phyloP scores from a whole-genome alignment of 2,797 vertebrate species.

The Smutsia temminckii region DNA sequence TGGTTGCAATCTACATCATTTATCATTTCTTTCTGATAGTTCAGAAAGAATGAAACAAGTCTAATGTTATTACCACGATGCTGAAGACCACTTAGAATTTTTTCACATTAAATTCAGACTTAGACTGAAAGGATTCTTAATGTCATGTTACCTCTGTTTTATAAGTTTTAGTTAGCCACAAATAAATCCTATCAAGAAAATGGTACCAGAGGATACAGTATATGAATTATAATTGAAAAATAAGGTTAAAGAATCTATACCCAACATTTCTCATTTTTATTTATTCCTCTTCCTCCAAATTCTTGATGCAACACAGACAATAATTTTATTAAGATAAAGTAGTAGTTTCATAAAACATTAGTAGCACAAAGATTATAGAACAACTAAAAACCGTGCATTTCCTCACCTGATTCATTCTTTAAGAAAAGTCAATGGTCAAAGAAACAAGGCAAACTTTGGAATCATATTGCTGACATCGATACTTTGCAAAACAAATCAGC shows the following conservation, averaged over 20 bases:
- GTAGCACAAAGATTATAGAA: neutral
- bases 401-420: neutral
- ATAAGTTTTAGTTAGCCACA: neutral
- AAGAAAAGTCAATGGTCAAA: neutral
- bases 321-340: neutral
- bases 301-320: neutral
- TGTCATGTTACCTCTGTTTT: neutral
- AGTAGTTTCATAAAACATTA: neutral
- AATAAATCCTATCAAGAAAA: neutral
- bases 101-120: neutral
- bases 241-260: neutral
- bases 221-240: neutral
- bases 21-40: neutral
- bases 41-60: neutral
- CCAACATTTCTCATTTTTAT: neutral
- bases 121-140: neutral
- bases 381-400: neutral
- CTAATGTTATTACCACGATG: neutral
- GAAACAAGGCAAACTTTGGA: neutral
- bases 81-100: neutral
- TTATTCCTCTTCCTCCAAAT: neutral
- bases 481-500: neutral
- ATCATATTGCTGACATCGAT: neutral
- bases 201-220: neutral
- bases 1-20: neutral